Conservation (phyloP, 2,888 invertebrate species). For the Trimorus sp. region DNA sequence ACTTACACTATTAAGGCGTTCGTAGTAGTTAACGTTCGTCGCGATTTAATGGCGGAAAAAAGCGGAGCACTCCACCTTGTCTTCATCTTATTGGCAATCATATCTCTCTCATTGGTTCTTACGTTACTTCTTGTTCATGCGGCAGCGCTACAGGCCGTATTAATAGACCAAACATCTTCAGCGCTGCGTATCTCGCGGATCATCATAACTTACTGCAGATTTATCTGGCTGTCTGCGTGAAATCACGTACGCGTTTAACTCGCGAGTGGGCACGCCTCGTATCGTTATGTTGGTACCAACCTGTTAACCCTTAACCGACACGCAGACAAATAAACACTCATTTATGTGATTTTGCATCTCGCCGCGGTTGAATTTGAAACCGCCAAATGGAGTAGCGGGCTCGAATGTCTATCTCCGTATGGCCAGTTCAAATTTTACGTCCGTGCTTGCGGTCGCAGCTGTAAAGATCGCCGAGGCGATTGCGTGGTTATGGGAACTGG, state of each 20-base stretch:
- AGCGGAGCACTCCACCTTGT: conserved; percentile 40
- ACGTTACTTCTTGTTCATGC: conserved; percentile 56
- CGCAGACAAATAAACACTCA: conserved; percentile 60
- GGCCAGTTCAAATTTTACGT: conserved; percentile 40
- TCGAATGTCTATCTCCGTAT: conserved; percentile 54
- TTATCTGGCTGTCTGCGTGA: conserved; percentile 66
- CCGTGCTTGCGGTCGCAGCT: conserved; percentile 35
- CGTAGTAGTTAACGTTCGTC: conserved; percentile 46
- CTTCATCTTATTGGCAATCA: conserved; percentile 62
- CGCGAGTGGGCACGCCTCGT: conserved; percentile 64
- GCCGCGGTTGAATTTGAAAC: conserved; percentile 63
- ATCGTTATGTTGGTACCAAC: conserved; percentile 66
- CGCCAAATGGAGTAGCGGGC: conserved; percentile 60
- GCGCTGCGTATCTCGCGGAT: conserved; percentile 65
- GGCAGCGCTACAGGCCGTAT: conserved; percentile 57
- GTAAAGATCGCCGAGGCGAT: conserved; percentile 36
- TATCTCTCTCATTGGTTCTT: conserved; percentile 61
- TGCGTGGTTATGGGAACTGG: conserved; percentile 12
- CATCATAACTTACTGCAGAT: conserved; percentile 66
- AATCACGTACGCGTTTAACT: conserved; percentile 67
- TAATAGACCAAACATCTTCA: conserved; percentile 66
- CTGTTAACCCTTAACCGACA: conserved; percentile 67
- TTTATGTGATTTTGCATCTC: conserved; percentile 66
- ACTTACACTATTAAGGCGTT: conserved; percentile 25
- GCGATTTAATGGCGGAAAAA: conserved; percentile 41